Conservation (phyloP, 37 sponge, comb jelly and placozoan species). For the Aplysina aerophoba region DNA sequence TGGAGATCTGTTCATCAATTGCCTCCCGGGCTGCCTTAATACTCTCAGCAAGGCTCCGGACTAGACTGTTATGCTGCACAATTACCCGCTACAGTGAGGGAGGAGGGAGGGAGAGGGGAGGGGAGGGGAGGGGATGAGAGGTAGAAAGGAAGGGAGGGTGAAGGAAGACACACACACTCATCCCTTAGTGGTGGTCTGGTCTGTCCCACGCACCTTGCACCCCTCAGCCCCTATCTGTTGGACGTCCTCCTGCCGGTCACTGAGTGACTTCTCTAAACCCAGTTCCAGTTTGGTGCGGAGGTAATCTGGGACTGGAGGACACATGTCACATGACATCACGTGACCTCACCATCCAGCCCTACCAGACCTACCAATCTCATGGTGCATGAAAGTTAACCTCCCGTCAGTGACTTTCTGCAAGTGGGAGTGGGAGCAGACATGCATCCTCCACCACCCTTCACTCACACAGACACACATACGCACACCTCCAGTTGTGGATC, state of each 20-base stretch:
- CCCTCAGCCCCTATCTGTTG: not conserved
- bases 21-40: not conserved
- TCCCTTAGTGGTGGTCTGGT: not conserved
- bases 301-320: slow-evolving; percentile 79
- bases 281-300: slow-evolving; percentile 87
- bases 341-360: not conserved
- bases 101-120: not conserved
- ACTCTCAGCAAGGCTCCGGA: not conserved
- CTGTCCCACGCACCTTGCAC: not conserved
- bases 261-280: slow-evolving; percentile 76
- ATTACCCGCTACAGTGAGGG: not conserved
- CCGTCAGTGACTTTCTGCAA: slow-evolving; percentile 77
- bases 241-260: slow-evolving; percentile 43
- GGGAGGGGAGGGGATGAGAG: too few relatives aligned
- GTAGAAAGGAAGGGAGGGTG: not conserved
- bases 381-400: slow-evolving; percentile 74
- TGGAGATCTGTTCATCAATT: slow-evolving; percentile 29
- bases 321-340: not conserved
- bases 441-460: not conserved
- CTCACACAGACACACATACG: slow-evolving; percentile 5
- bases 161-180: not conserved
- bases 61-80: not conserved
- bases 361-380: slow-evolving; percentile 72
- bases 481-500: slow-evolving; percentile 78
- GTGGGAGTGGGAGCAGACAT: not conserved